A percentile compares a stretch with the other conserved stretches of the same genome.
Conservation (phyloP, 2,113 vertebrate genomes). For the Athene cunicularia region DNA sequence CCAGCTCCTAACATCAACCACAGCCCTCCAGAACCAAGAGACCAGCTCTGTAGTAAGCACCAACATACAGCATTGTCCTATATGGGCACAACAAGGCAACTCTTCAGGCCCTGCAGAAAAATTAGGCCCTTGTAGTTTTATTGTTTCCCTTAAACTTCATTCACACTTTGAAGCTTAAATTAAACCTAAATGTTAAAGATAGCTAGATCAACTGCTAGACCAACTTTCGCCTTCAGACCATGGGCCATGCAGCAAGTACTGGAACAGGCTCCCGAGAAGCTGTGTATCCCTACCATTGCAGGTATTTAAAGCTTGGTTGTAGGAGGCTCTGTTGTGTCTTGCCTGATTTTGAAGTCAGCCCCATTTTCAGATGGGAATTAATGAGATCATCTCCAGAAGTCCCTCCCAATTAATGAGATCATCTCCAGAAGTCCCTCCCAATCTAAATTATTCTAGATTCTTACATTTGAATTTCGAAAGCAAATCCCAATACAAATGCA, state of each 20-base stretch:
- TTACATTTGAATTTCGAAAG: not conserved
- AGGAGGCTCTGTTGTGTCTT: not conserved
- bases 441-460: not conserved
- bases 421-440: not conserved
- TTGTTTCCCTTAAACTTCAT: not conserved
- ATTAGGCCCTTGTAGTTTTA: not conserved
- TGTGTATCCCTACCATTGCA: not conserved
- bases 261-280: not conserved
- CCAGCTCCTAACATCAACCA: not conserved
- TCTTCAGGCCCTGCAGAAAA: not conserved
- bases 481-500: not conserved
- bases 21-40: not conserved
- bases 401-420: not conserved
- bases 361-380: not conserved
- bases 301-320: not conserved
- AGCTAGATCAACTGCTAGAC: not conserved
- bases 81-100: not conserved
- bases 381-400: not conserved
- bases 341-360: not conserved
- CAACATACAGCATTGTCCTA: not conserved
- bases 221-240: not conserved
- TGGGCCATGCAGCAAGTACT: accelerated
- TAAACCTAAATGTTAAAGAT: not conserved
- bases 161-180: not conserved
- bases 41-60: not conserved